Conservation (phyloP, 2,888 invertebrate genomes). For the Oligia latruncula region DNA sequence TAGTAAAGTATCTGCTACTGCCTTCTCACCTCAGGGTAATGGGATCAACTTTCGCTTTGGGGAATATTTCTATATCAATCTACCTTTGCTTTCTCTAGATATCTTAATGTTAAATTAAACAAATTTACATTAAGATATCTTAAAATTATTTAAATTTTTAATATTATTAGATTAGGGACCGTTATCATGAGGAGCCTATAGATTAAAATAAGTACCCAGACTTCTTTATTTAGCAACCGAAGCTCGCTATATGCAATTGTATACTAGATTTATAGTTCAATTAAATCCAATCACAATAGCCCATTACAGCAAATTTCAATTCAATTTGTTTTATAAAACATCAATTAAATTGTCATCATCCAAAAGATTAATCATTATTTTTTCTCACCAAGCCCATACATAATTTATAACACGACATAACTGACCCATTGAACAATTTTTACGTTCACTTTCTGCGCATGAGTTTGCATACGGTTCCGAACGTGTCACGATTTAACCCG, state of each 20-base stretch:
- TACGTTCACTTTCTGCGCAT: conserved; percentile 66
- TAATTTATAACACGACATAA: conserved; percentile 30
- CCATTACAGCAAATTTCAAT: background rate
- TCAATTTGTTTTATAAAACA: background rate
- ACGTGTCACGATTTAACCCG: conserved; percentile 59
- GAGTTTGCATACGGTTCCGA: conserved; percentile 35
- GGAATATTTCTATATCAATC: background rate
- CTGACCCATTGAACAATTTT: conserved; percentile 53
- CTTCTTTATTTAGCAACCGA: background rate
- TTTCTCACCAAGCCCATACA: conserved; percentile 33
- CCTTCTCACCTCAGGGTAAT: background rate
- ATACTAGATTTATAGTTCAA: background rate
- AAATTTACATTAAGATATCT: background rate
- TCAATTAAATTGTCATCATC: conserved; percentile 4
- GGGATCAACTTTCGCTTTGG: background rate
- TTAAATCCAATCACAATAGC: background rate
- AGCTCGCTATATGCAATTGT: background rate
- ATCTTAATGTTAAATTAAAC: background rate
- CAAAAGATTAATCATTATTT: conserved; percentile 12
- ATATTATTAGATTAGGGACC: background rate
- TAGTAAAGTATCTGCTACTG: background rate
- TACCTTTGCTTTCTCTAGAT: background rate
- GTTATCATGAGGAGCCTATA: background rate
- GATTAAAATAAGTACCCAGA: background rate
- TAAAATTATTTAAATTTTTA: background rate